Percentiles rank a stretch among this genome's conserved stretches.
Evolutionary conservation across 2,113 vertebrate genomes (phyloP).

Genomic region (Tupaia chinensis): DNA sequence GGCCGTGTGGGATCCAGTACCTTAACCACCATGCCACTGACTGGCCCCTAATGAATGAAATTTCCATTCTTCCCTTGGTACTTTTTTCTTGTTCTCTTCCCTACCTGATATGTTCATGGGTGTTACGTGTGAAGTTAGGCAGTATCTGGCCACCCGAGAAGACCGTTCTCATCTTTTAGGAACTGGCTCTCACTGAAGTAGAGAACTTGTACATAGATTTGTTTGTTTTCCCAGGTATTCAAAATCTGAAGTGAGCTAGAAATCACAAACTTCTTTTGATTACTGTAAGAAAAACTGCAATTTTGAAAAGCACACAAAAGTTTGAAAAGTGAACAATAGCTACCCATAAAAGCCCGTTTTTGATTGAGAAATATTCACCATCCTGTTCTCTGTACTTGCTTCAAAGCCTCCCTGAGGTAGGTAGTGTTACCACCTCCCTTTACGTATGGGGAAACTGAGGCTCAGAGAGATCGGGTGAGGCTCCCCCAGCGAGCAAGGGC

Average conservation of each 20-base stretch:
- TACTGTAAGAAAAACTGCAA: background rate
- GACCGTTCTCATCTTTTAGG: background rate
- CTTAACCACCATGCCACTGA: too few relatives aligned
- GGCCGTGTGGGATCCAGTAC: too few relatives aligned
- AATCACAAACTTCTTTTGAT: conserved; percentile 1
- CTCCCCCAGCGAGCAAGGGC: background rate
- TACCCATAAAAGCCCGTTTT: background rate
- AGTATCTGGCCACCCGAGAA: background rate
- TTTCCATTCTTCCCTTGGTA: background rate
- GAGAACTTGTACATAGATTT: background rate
- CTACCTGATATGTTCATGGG: background rate
- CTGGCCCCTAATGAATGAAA: background rate
- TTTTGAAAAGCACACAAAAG: background rate
- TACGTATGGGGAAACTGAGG: background rate
- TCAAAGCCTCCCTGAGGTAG: too few relatives aligned
- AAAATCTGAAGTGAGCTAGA: background rate
- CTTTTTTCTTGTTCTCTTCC: background rate
- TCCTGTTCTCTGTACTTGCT: background rate
- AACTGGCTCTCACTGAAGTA: background rate
- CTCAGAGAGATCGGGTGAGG: background rate
- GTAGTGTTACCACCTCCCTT: background rate
- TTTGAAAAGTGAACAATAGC: background rate
- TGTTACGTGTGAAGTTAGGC: background rate
- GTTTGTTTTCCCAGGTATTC: background rate
- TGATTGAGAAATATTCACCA: background rate